These are phyloP conservation scores for Atherix ibis DNA, from an alignment of 2,888 invertebrate species.

Conservation along the genomic window DNA sequence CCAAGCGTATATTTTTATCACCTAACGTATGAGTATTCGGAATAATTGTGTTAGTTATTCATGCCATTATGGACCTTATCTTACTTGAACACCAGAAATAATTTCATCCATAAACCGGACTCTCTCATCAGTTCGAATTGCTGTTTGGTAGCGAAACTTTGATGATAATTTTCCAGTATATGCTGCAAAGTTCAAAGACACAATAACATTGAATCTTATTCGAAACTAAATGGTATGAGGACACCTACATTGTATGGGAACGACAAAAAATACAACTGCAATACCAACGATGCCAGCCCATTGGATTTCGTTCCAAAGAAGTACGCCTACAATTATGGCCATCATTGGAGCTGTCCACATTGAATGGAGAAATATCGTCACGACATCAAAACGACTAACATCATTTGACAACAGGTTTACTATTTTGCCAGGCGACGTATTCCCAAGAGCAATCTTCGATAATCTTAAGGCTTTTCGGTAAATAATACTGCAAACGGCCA, in stretches of 20 bases:
- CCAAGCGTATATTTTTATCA: conserved; percentile 90
- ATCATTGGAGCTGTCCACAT: conserved; percentile 65
- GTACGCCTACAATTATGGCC: conserved; percentile 46
- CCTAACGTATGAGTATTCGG: no score
- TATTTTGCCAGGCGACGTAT: conserved; percentile 75
- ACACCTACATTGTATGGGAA: conserved; percentile 57
- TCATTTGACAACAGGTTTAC: conserved; percentile 81
- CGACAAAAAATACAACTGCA: conserved; percentile 47
- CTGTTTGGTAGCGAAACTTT: conserved; percentile 34
- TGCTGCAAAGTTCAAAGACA: conserved; percentile 15
- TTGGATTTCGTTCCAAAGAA: conserved; percentile 53
- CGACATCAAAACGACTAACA: conserved; percentile 66
- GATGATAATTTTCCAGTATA: conserved; percentile 21
- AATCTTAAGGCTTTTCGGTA: conserved; percentile 66
- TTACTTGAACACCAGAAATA: conserved; percentile 45
- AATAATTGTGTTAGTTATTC: no score
- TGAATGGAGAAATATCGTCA: conserved; percentile 57
- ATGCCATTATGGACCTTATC: no score
- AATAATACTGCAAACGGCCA: conserved; percentile 67
- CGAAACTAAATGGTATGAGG: not conserved
- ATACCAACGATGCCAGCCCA: conserved; percentile 53
- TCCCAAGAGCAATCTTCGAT: conserved; percentile 53
- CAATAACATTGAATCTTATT: conserved; percentile 6
- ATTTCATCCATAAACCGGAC: conserved; percentile 65
- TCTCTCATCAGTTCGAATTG: conserved; percentile 52